A percentile compares a stretch with the other conserved stretches of the same genome.
Conservation (phyloP, 2,113 vertebrate genomes). For the Diglossa brunneiventris region DNA sequence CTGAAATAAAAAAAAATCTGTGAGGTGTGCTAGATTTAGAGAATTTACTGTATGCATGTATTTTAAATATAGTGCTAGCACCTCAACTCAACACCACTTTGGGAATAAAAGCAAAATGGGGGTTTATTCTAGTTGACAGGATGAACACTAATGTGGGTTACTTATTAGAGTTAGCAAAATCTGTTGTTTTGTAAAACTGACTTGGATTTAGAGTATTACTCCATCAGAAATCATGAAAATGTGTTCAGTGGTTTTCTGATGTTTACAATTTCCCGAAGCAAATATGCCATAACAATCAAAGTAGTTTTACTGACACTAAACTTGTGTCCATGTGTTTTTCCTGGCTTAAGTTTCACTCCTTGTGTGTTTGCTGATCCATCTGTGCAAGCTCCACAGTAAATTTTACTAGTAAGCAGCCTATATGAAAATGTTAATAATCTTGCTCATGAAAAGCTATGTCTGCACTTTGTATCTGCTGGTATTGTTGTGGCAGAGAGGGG, state of each 20-base stretch:
- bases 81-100: background rate
- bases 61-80: background rate
- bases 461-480: background rate
- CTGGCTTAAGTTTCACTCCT: background rate
- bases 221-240: background rate
- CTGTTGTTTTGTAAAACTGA: background rate
- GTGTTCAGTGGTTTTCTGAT: background rate
- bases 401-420: background rate
- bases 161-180: background rate
- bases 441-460: background rate
- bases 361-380: background rate
- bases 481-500: background rate
- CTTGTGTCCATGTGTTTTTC: background rate
- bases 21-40: background rate
- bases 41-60: background rate
- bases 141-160: background rate
- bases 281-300: background rate
- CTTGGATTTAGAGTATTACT: background rate
- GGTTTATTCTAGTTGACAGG: background rate
- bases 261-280: background rate
- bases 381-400: background rate
- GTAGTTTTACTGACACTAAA: background rate
- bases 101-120: background rate
- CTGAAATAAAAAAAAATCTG: background rate
- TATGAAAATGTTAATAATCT: background rate